Base-by-base conservation (phyloP, 2,888 invertebrate genomes). In the Drepana falcataria region DNA sequence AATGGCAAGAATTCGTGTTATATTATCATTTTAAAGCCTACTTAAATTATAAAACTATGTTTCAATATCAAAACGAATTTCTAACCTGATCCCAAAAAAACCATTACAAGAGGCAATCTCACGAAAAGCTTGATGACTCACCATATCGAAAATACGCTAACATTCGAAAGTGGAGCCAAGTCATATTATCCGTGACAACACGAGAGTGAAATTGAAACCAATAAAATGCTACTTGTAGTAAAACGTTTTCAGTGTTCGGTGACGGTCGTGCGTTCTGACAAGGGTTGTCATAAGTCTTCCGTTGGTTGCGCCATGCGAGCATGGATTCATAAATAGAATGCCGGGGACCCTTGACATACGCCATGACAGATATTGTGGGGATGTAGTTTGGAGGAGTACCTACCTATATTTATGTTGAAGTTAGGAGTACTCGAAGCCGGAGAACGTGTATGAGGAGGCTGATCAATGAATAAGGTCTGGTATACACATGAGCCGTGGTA, bases 261-360 rank as follows among this genome's bases (percentile, higher is more conserved):
- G 83, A 81, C 79, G 77, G 66, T 73, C 70, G 66, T 62, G 61
- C 63, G 65, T 63, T 71, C 75, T 87, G 89, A 89, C 85, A 79
- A 84, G 87, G 89, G 88, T 89, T 83, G 85, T 90, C 90, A 90
- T 90, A 89, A 87, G 88, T 85, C 88, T 88, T 88, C 87, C 76
- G 77, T 73, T 69, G 60, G 64, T 61, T 7, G 40, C 21, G 21
- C 21, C 21, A 21, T 21, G 21, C 21, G 21, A 21, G 21, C 21
- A 21, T 21, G 21, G 21, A 21, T 21, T 21, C 21, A 21, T 21
- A 21, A 21, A 21, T 21, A 21, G 21, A 21, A 21, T 1, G 21
- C 21, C 21, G 21, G 21, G 21, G 21, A 21, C 21, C 21, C 49
- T 35, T 35, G 37, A 64, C 69, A 57, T 59, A 58, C 61, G 57